A percentile compares a stretch with the other conserved stretches of the same genome.
phyloP scores from a whole-genome alignment of 2,113 vertebrate genomes.

The Colius striatus region DNA sequence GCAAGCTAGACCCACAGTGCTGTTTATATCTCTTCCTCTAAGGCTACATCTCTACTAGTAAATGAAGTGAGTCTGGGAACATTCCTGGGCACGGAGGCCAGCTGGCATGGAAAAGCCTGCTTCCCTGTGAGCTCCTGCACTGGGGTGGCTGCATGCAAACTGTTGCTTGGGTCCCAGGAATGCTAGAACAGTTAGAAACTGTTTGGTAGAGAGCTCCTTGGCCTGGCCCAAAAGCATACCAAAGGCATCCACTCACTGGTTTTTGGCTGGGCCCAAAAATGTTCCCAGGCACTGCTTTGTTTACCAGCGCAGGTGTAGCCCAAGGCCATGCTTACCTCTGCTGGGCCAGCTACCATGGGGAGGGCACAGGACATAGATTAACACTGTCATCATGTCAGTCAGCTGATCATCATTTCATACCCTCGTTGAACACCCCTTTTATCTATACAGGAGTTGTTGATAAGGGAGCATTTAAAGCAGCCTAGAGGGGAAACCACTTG shows the following conservation, averaged over 20 bases:
- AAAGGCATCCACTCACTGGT: accelerated
- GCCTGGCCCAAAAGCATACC: not conserved
- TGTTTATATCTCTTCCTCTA: slow-evolving; percentile 18
- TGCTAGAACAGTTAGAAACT: not conserved
- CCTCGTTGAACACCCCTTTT: not conserved
- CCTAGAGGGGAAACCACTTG: slow-evolving; percentile 41
- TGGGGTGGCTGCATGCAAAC: not conserved
- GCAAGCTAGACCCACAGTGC: slow-evolving; percentile 15
- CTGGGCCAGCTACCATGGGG: not conserved
- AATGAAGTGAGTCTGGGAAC: slow-evolving; percentile 43
- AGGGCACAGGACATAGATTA: not conserved
- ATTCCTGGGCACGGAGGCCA: slow-evolving; percentile 28
- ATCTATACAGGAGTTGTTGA: slow-evolving; percentile 16
- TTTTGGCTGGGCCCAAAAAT: not conserved
- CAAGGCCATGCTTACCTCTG: not conserved
- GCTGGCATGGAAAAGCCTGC: slow-evolving; percentile 37
- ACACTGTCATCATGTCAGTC: not conserved
- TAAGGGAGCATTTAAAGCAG: slow-evolving; percentile 18
- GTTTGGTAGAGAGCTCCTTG: not conserved
- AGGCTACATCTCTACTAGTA: not conserved
- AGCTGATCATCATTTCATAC: not conserved
- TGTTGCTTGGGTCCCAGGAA: not conserved
- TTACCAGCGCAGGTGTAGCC: not conserved
- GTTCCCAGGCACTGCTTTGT: not conserved
- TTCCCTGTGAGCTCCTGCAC: not conserved